These are phyloP conservation scores for Caranx ignobilis DNA, from an alignment of 2,113 vertebrate species.

Conservation along the genomic window DNA sequence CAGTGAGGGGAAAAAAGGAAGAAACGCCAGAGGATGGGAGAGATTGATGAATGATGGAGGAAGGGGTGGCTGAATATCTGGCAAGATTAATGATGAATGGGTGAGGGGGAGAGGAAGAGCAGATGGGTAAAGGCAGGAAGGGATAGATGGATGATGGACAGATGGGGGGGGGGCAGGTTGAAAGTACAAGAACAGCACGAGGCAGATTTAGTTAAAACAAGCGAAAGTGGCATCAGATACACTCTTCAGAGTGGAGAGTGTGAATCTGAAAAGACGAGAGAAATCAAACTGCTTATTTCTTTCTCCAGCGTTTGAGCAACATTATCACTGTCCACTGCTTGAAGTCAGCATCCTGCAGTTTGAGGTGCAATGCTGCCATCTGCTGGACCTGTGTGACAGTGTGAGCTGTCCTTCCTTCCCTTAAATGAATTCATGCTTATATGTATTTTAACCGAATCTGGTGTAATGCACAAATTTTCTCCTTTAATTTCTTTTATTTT, in stretches of 20 bases:
- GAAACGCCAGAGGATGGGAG: background rate
- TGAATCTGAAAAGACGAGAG: background rate
- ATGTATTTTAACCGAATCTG: too few species aligned
- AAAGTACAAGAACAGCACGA: background rate
- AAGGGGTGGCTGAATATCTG: slow-evolving; percentile 11
- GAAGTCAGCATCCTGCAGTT: background rate
- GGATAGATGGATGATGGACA: slow-evolving; percentile 6
- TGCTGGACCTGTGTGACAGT: slow-evolving; percentile 52
- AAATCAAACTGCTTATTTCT: background rate
- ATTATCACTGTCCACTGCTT: background rate
- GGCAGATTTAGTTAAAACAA: slow-evolving; percentile 6
- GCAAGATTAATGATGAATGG: slow-evolving; percentile 39
- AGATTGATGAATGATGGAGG: background rate
- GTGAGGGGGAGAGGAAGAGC: slow-evolving; percentile 19
- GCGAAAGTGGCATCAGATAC: slow-evolving; percentile 8
- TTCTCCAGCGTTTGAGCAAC: background rate
- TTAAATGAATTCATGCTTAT: too few species aligned
- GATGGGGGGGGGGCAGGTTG: background rate
- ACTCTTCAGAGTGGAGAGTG: background rate
- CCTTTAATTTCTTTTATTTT: background rate
- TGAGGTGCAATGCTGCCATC: slow-evolving; percentile 73
- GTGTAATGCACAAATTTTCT: background rate
- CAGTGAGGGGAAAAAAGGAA: background rate
- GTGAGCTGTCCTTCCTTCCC: too few species aligned
- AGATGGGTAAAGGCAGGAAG: slow-evolving; percentile 33